Percentiles rank a stretch among this genome's conserved stretches.
Conservation (phyloP, 2,113 vertebrate species). For the Prionailurus viverrinus region DNA sequence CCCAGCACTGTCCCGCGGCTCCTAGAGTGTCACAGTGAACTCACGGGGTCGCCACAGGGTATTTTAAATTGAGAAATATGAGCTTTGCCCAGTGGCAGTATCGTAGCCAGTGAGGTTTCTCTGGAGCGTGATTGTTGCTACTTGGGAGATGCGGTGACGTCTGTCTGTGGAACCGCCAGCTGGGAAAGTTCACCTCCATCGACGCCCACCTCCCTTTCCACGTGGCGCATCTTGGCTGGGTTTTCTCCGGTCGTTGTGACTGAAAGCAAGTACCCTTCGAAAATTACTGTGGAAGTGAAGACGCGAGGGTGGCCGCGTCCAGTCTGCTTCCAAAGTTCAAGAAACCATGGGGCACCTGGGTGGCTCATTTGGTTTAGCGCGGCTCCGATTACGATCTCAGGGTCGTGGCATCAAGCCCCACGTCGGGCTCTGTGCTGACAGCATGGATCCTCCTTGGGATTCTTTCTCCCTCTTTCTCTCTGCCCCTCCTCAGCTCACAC, state of each 20-base stretch:
- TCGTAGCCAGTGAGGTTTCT: too few relatives aligned
- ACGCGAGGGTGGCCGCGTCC: neutral
- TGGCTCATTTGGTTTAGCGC: too few relatives aligned
- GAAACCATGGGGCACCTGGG: too few relatives aligned
- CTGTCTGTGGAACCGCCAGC: neutral
- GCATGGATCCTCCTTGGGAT: too few relatives aligned
- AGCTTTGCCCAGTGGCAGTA: too few relatives aligned
- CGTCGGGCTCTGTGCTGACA: too few relatives aligned
- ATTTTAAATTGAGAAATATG: neutral
- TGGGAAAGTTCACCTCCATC: neutral
- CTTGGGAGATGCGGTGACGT: rapidly evolving
- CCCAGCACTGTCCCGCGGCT: neutral
- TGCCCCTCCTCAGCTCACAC: too few relatives aligned
- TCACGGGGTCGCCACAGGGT: neutral
- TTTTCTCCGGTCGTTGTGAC: neutral
- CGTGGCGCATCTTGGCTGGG: rapidly evolving
- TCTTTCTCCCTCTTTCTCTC: too few relatives aligned
- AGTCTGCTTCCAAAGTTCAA: neutral
- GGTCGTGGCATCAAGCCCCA: too few relatives aligned
- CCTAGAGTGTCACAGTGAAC: neutral
- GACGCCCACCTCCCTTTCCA: too few relatives aligned
- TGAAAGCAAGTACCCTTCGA: neutral
- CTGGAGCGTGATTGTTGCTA: too few relatives aligned
- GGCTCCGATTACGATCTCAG: too few relatives aligned
- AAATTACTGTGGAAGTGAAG: neutral